A percentile compares a stretch with the other conserved stretches of the same genome.
phyloP scores from a whole-genome alignment of 2,797 vertebrate genomes.

The Danio aesculapii region DNA sequence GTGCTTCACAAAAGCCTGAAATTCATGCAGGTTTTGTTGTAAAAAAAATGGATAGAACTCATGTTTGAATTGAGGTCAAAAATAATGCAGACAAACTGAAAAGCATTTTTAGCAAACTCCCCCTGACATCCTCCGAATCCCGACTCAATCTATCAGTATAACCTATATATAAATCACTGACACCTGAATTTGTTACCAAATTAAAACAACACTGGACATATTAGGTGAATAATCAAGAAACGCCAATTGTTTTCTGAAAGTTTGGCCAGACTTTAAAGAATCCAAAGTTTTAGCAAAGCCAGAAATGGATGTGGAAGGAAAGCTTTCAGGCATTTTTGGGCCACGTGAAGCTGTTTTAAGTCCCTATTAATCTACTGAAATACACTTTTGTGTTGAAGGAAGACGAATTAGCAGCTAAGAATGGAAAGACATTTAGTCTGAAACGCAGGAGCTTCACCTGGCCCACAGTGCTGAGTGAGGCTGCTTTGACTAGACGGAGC shows the following conservation, averaged over 20 bases:
- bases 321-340: conserved; percentile 50
- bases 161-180: neutral
- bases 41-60: neutral
- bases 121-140: neutral
- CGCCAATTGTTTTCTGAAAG: neutral
- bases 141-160: neutral
- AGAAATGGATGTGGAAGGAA: conserved; percentile 60
- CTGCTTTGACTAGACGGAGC: conserved; percentile 59
- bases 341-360: conserved; percentile 61
- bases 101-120: neutral
- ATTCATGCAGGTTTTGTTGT: neutral
- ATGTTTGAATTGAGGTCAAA: neutral
- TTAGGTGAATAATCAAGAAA: neutral
- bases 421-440: conserved; percentile 16
- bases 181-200: neutral
- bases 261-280: conserved; percentile 9
- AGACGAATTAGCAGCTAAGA: neutral
- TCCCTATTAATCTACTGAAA: conserved; percentile 13
- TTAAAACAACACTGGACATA: neutral
- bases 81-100: neutral
- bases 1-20: neutral
- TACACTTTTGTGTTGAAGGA: conserved; percentile 3
- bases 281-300: neutral
- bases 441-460: conserved; percentile 54
- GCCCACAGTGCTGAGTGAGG: conserved; percentile 54